These are phyloP conservation scores for Teleogryllus occipitalis DNA, from an alignment of 1,140 invertebrate genomes.

Conservation along the genomic window DNA sequence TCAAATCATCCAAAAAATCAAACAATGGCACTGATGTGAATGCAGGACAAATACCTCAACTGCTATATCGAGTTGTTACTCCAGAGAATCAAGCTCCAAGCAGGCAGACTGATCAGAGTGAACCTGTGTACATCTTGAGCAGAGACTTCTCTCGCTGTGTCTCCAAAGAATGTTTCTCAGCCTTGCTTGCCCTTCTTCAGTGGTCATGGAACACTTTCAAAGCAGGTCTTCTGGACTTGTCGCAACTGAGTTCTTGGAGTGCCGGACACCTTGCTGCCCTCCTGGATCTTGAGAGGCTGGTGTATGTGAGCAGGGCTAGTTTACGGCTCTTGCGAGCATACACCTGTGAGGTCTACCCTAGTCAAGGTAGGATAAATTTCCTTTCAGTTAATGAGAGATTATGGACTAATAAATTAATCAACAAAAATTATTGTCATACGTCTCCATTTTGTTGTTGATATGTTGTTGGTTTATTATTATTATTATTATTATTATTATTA, in stretches of 20 bases:
- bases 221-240: constrained; percentile 49
- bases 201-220: constrained; percentile 77
- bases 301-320: constrained; percentile 77
- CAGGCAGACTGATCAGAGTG: constrained; percentile 48
- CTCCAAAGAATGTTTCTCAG: constrained; percentile 75
- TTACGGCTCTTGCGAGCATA: constrained; percentile 74
- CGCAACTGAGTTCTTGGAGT: constrained; percentile 27
- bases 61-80: constrained; percentile 75
- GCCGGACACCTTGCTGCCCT: constrained; percentile 41
- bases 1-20: constrained; percentile 93
- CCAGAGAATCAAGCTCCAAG: constrained; percentile 54
- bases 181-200: constrained; percentile 65
- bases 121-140: constrained; percentile 65
- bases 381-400: neutral
- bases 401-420: too few species aligned
- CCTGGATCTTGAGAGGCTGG: constrained; percentile 71
- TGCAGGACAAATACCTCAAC: constrained; percentile 92
- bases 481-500: neutral
- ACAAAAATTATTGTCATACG: too few species aligned
- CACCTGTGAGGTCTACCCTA: constrained; percentile 83
- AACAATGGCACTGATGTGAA: constrained; percentile 99
- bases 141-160: constrained; percentile 70
- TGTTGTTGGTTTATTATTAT: neutral
- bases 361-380: constrained; percentile 40
- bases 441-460: too few species aligned